A percentile compares a stretch with the other conserved stretches of the same genome.
Conservation (phyloP, 1,140 invertebrate genomes). For the Tenebrio molitor region DNA sequence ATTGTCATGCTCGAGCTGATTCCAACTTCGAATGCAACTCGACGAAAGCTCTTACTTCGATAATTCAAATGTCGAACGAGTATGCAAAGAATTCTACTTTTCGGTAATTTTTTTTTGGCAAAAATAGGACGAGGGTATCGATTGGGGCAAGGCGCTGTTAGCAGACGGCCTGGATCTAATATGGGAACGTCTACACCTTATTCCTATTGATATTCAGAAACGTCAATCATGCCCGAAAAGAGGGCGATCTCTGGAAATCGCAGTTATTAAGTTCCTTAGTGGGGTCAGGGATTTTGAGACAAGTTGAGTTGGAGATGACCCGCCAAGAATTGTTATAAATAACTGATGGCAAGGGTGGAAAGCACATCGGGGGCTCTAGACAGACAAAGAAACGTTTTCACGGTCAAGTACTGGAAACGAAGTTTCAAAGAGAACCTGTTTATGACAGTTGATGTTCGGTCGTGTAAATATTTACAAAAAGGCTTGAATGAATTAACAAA, state of each 20-base stretch:
- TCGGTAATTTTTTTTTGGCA: background rate
- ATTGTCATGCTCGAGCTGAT: background rate
- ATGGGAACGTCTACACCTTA: slow-evolving; percentile 3
- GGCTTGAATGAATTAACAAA: no score
- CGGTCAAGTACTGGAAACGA: no score
- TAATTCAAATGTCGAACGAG: background rate
- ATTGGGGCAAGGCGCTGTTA: background rate
- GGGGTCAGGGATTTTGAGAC: background rate
- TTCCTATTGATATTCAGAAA: slow-evolving; percentile 5
- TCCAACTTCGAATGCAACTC: background rate
- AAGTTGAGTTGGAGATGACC: no score
- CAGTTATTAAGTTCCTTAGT: background rate
- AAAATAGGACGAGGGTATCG: background rate
- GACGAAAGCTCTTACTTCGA: background rate
- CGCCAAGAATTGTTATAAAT: no score
- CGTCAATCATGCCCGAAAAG: background rate
- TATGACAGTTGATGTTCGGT: no score
- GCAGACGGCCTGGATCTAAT: background rate
- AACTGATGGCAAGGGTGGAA: no score
- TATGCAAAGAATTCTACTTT: background rate
- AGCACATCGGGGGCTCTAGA: no score
- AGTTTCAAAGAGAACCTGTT: no score
- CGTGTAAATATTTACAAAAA: no score
- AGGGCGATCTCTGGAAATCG: background rate
- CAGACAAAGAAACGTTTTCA: no score